Conservation (phyloP, 2,888 invertebrate species). For the Eurytoma adleriae region DNA sequence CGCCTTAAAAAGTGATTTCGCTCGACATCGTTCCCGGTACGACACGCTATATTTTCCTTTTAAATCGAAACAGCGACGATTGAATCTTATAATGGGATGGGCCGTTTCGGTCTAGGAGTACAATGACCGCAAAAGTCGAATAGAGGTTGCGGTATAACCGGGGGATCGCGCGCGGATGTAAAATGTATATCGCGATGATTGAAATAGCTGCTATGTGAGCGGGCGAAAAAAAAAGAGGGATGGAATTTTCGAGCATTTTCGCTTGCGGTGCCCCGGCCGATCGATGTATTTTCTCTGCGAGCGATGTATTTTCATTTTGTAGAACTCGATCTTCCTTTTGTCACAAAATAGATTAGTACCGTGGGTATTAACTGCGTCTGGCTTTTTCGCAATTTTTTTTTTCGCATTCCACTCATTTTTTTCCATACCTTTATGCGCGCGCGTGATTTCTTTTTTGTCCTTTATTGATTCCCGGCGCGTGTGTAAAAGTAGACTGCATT, state of each 20-base stretch:
- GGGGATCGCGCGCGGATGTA: not conserved
- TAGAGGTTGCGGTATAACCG: not conserved
- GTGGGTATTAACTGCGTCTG: too few species aligned
- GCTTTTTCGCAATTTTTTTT: too few species aligned
- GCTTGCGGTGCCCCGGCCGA: constrained; percentile 4
- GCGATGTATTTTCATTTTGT: constrained; percentile 17
- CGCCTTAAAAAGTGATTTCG: too few species aligned
- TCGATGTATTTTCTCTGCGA: constrained; percentile 28
- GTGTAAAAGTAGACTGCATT: too few species aligned
- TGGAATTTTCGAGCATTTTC: constrained; percentile 37
- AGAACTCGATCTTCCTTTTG: constrained; percentile 17
- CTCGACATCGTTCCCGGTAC: too few species aligned
- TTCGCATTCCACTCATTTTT: not conserved
- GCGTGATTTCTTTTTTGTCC: not conserved
- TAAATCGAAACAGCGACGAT: too few species aligned
- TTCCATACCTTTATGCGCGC: not conserved
- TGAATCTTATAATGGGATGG: too few species aligned
- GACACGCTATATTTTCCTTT: too few species aligned
- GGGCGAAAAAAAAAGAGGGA: constrained; percentile 10
- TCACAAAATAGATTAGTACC: constrained; percentile 29
- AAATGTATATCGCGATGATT: constrained; percentile 35
- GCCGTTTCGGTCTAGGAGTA: too few species aligned
- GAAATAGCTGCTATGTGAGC: constrained; percentile 26
- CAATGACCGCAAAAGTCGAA: constrained; percentile 33
- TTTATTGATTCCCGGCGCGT: too few species aligned